Conservation (phyloP, 2,113 vertebrate species). For the Phaetusa simplex region DNA sequence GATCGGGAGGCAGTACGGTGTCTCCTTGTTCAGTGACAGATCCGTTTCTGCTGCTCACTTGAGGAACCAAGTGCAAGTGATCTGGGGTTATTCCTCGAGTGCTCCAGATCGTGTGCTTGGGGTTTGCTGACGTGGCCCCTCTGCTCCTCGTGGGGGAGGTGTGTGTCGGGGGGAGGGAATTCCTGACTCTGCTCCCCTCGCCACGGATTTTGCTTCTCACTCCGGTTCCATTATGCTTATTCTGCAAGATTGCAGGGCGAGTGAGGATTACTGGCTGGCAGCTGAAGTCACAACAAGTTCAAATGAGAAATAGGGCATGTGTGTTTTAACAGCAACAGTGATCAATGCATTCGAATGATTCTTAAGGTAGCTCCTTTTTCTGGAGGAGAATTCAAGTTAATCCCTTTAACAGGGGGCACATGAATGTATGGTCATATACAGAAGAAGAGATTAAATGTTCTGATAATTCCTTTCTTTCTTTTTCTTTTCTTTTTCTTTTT, state of each 20-base stretch:
- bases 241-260: not conserved
- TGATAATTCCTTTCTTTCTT: not conserved
- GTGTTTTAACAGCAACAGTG: not conserved
- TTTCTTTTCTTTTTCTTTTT: accelerated
- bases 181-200: not conserved
- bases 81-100: not conserved
- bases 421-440: not conserved
- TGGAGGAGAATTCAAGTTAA: not conserved
- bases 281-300: not conserved
- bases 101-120: not conserved
- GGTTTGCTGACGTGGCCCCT: not conserved
- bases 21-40: not conserved
- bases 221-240: not conserved
- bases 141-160: not conserved
- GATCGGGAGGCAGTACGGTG: not conserved
- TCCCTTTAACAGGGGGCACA: not conserved
- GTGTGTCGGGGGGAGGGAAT: not conserved
- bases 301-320: not conserved
- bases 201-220: not conserved
- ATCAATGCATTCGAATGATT: not conserved
- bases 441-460: too few relatives aligned
- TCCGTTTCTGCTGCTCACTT: not conserved
- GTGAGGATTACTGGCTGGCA: not conserved
- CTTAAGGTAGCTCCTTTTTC: not conserved
- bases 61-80: not conserved